Conservation (phyloP, 1,140 invertebrate genomes). For the Proctacanthus coquilletti region DNA sequence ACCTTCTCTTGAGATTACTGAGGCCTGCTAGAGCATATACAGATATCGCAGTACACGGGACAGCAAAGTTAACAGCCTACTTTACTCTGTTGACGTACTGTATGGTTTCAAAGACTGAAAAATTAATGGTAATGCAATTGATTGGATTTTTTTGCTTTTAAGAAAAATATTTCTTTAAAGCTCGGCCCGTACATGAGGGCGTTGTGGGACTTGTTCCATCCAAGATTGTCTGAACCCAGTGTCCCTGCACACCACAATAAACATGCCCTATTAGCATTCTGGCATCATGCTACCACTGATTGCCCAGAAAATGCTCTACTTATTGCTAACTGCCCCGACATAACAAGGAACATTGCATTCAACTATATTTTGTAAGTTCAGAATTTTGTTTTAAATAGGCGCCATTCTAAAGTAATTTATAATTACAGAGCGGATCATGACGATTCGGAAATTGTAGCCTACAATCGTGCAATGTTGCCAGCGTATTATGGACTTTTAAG, state of each 20-base stretch:
- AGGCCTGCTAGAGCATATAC: conserved; percentile 71
- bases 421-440: conserved; percentile 68
- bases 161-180: conserved; percentile 30
- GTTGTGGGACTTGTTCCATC: conserved; percentile 87
- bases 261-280: conserved; percentile 79
- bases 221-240: conserved; percentile 84
- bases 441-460: conserved; percentile 85
- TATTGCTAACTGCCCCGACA: conserved; percentile 67
- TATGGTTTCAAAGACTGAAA: conserved; percentile 75
- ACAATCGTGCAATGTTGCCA: conserved; percentile 84
- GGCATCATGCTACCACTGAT: conserved; percentile 81
- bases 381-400: too few species aligned
- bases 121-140: conserved; percentile 66
- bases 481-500: conserved; percentile 85
- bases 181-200: conserved; percentile 79
- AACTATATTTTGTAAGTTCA: conserved; percentile 83
- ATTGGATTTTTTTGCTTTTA: too few species aligned
- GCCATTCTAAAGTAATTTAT: conserved; percentile 3
- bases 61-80: conserved; percentile 81
- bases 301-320: conserved; percentile 83
- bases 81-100: conserved; percentile 83
- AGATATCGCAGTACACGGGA: conserved; percentile 69
- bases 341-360: conserved; percentile 70
- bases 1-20: conserved; percentile 56
- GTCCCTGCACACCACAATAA: conserved; percentile 92